Evolutionary conservation across 1,140 invertebrate species (phyloP).

Genomic region (Teleogryllus occipitalis): DNA sequence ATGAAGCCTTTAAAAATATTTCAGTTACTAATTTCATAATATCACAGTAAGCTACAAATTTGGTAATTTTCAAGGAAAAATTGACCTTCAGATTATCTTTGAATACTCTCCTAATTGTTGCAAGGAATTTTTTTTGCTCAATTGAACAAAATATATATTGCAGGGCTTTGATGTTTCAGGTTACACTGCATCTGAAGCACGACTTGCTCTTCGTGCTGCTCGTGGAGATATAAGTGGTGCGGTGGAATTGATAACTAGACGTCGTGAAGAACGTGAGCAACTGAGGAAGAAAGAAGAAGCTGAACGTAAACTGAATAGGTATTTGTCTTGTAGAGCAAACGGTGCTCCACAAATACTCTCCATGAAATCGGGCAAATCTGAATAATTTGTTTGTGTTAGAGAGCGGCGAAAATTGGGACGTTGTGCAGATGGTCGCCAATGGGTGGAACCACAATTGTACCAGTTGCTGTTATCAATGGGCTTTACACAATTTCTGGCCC

Average conservation of each 20-base stretch:
- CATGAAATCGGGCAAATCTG: neutral
- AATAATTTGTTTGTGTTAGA: constrained; percentile 28
- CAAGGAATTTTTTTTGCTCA: no score
- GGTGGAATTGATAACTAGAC: constrained; percentile 52
- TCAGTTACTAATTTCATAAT: no score
- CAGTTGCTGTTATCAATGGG: constrained; percentile 58
- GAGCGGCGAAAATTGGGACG: constrained; percentile 37
- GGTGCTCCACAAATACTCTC: neutral
- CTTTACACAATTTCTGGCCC: constrained; percentile 44
- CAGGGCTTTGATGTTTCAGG: constrained; percentile 36
- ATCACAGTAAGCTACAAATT: no score
- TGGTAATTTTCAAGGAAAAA: no score
- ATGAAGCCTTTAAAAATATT: no score
- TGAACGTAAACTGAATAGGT: constrained; percentile 41
- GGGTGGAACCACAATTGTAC: constrained; percentile 44
- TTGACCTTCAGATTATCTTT: no score
- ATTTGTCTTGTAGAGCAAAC: neutral
- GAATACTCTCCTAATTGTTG: no score
- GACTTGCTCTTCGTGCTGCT: constrained; percentile 53
- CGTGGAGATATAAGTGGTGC: constrained; percentile 50
- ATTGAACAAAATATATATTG: no score
- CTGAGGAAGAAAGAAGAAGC: constrained; percentile 40
- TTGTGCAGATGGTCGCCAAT: constrained; percentile 41
- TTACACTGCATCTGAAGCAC: constrained; percentile 52
- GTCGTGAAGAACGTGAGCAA: constrained; percentile 44